These are phyloP conservation scores for Notodromas monacha DNA, from an alignment of 2,888 invertebrate species.

Conservation along the genomic window DNA sequence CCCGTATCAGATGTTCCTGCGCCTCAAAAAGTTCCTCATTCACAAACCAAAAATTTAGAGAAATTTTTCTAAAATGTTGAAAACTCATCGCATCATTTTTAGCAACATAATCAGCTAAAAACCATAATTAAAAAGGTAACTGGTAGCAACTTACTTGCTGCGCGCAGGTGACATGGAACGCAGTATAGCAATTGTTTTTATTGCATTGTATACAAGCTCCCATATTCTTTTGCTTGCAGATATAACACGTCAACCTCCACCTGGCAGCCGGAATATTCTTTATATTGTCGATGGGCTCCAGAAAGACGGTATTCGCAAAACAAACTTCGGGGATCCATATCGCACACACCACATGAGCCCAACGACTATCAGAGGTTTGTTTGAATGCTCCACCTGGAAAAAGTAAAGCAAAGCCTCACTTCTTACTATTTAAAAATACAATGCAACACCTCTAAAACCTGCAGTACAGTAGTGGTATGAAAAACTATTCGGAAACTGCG, in stretches of 20 bases:
- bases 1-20: no score
- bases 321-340: slow-evolving; percentile 93
- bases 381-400: slow-evolving; percentile 91
- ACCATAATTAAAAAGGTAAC: no score
- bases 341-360: slow-evolving; percentile 97
- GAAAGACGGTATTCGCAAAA: slow-evolving; percentile 82
- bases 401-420: no score
- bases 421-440: no score
- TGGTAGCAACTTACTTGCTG: slow-evolving; percentile 28
- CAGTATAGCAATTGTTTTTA: slow-evolving; percentile 67
- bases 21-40: no score
- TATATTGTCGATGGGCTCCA: slow-evolving; percentile 91
- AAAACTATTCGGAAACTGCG: no score
- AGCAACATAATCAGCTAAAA: no score
- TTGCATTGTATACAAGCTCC: slow-evolving; percentile 97
- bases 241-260: slow-evolving; percentile 83
- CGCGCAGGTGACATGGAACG: slow-evolving; percentile 96
- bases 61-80: no score
- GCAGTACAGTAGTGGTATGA: no score
- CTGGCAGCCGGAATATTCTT: slow-evolving; percentile 78
- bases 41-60: no score
- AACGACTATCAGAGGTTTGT: slow-evolving; percentile 70
- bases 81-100: no score
- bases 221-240: slow-evolving; percentile 64
- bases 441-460: no score